Conservation (phyloP, 2,797 vertebrate genomes). For the Serranus cabrilla region DNA sequence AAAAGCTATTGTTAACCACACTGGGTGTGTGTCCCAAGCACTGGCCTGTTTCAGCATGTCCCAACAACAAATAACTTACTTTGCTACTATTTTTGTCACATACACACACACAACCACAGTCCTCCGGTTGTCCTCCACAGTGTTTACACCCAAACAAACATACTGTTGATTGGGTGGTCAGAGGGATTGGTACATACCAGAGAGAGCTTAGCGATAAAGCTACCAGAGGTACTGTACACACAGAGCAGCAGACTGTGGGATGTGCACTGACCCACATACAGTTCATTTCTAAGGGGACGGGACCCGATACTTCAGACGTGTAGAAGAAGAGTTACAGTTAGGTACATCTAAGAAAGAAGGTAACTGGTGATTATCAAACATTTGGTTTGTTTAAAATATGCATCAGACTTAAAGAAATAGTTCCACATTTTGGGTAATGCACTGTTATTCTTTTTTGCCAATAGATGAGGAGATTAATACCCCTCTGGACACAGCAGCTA, state of each 20-base stretch:
- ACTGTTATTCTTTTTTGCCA: not conserved
- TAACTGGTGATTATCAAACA: no score
- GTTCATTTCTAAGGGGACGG: conserved; percentile 1
- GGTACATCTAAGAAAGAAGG: not conserved
- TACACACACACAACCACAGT: conserved; percentile 12
- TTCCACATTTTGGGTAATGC: not conserved
- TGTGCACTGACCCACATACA: conserved; percentile 20
- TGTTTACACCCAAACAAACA: conserved; percentile 62
- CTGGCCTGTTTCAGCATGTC: conserved; percentile 63
- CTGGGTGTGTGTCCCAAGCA: conserved; percentile 42
- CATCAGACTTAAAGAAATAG: not conserved
- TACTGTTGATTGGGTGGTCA: conserved; percentile 40
- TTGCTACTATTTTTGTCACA: conserved; percentile 39
- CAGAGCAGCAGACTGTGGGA: conserved; percentile 1
- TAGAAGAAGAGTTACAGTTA: not conserved
- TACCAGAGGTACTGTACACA: conserved; percentile 13
- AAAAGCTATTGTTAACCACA: conserved; percentile 62
- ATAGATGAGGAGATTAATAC: not conserved
- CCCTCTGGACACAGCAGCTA: no score
- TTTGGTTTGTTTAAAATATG: not conserved
- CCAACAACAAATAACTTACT: conserved; percentile 50
- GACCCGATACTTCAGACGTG: conserved; percentile 12
- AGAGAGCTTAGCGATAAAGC: conserved; percentile 43
- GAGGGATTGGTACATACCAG: conserved; percentile 28
- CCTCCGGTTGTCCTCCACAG: conserved; percentile 11